These are phyloP conservation scores for Threskiornis aethiopicus DNA, from an alignment of 2,797 vertebrate species.

Conservation along the genomic window DNA sequence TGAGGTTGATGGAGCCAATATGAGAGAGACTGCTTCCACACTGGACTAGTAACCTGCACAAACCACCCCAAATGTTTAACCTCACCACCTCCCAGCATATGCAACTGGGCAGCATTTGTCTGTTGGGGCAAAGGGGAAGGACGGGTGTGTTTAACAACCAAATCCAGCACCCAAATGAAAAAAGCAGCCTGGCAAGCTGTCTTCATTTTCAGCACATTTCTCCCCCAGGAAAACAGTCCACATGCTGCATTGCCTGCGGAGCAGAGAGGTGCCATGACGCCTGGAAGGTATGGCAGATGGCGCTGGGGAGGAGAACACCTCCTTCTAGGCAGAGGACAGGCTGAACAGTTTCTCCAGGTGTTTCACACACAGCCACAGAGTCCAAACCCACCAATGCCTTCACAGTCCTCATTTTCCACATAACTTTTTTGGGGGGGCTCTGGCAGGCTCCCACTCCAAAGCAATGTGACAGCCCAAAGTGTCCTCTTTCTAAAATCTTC, in stretches of 20 bases:
- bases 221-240: background rate
- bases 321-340: background rate
- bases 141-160: background rate
- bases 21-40: background rate
- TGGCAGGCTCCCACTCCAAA: background rate
- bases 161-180: background rate
- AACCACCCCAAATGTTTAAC: background rate
- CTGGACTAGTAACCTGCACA: background rate
- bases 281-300: background rate
- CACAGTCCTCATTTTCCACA: background rate
- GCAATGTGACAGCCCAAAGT: background rate
- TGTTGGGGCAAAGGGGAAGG: background rate
- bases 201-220: background rate
- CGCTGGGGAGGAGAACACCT: background rate
- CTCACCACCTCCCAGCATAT: background rate
- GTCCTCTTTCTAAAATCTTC: background rate
- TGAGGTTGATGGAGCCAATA: background rate
- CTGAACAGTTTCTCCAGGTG: background rate
- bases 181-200: background rate
- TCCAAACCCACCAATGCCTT: background rate
- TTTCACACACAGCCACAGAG: background rate
- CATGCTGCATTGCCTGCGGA: background rate
- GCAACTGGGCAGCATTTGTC: background rate
- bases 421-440: fast-evolving
- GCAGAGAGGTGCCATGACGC: background rate